Percentiles rank a stretch among this genome's conserved stretches.
These are phyloP conservation scores for Podargus strigoides DNA, from an alignment of 2,797 vertebrate species.

Conservation along the genomic window DNA sequence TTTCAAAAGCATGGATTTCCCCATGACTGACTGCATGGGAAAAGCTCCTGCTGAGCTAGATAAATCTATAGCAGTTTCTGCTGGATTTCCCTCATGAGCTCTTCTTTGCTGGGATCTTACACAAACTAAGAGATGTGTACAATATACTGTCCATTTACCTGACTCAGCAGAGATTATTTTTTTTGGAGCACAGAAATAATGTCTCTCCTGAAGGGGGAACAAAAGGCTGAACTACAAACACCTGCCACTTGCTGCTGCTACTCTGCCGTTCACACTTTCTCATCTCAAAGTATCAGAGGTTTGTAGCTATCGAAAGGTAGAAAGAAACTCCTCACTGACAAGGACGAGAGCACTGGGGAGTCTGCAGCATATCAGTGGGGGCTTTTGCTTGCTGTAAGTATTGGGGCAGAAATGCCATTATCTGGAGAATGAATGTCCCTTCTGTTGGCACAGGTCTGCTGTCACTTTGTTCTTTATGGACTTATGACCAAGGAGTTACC, in stretches of 20 bases:
- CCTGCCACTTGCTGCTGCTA: not conserved
- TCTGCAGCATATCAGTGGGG: not conserved
- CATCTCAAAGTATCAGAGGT: not conserved
- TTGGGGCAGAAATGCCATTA: not conserved
- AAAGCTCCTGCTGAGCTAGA: not conserved
- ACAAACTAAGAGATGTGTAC: not conserved
- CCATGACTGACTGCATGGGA: not conserved
- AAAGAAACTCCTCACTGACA: not conserved
- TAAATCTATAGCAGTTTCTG: not conserved
- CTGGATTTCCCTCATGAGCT: not conserved
- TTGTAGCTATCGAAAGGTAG: not conserved
- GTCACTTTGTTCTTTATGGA: not conserved
- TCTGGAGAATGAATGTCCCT: not conserved
- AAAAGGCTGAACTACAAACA: not conserved
- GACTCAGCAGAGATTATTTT: not conserved
- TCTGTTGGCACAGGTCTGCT: not conserved
- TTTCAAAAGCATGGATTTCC: not conserved
- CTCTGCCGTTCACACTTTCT: not conserved
- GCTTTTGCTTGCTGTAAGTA: not conserved
- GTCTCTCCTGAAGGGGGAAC: not conserved
- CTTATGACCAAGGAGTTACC: not conserved
- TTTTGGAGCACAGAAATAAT: not conserved
- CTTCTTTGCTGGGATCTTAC: not conserved
- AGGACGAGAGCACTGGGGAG: fast-evolving
- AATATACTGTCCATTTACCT: not conserved